Evolutionary conservation across 2,113 vertebrate species (phyloP).

Genomic region (Felis catus): F.catus_Fca126_mat1.0 CM031419.1:207521501-207522000

Average conservation of each 20-base stretch:
- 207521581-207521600: fast-evolving
- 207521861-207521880: too few species aligned
- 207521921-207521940: background rate
- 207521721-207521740: background rate
- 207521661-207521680: background rate
- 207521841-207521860: background rate
- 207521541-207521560: background rate
- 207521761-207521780: background rate
- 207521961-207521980: background rate
- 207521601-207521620: background rate
- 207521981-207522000: background rate
- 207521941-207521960: background rate
- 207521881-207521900: background rate
- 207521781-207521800: background rate
- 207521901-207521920: background rate
- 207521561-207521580: background rate
- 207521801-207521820: fast-evolving
- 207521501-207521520: background rate
- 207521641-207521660: background rate
- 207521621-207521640: background rate
- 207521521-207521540: background rate
- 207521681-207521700: background rate
- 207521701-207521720: background rate
- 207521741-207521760: background rate
- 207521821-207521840: fast-evolving